These are phyloP conservation scores for Neocrepidodera transversa DNA, from an alignment of 2,888 invertebrate genomes.

Conservation along the genomic window DNA sequence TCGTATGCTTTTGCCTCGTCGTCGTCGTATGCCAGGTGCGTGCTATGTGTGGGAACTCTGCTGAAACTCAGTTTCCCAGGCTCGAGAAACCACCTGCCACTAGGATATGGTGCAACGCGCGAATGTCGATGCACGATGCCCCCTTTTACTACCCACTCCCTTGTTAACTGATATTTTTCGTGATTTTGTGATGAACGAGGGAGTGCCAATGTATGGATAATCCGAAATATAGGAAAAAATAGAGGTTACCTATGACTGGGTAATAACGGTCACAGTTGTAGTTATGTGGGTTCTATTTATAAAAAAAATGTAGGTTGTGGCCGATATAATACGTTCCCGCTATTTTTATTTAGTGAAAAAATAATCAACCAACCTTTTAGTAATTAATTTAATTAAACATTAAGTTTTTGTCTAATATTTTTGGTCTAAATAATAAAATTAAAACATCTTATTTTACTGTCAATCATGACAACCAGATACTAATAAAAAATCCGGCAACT, in stretches of 20 bases:
- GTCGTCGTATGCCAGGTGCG: constrained; percentile 52
- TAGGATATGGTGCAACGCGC: constrained; percentile 38
- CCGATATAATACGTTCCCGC: too few species aligned
- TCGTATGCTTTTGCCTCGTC: constrained; percentile 19
- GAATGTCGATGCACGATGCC: constrained; percentile 31
- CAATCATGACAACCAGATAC: too few species aligned
- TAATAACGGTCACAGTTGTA: neutral
- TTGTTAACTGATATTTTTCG: constrained; percentile 12
- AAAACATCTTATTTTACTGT: too few species aligned
- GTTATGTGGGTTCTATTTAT: too few species aligned
- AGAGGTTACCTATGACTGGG: neutral
- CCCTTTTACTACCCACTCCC: constrained; percentile 12
- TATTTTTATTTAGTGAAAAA: too few species aligned
- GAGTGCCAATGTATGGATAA: neutral
- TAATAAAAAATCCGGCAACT: too few species aligned
- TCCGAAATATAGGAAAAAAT: constrained; percentile 1
- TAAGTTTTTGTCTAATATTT: too few species aligned
- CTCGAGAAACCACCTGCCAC: constrained; percentile 48
- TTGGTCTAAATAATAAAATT: too few species aligned
- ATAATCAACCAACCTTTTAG: too few species aligned
- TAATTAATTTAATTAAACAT: too few species aligned
- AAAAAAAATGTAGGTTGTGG: too few species aligned
- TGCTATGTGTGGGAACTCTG: constrained; percentile 54
- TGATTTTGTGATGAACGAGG: neutral
- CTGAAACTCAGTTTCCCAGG: constrained; percentile 54